Percentiles rank a stretch among this genome's conserved stretches.
Conservation (phyloP, 1,140 invertebrate species). For the Aphelenchoides avenae region DNA sequence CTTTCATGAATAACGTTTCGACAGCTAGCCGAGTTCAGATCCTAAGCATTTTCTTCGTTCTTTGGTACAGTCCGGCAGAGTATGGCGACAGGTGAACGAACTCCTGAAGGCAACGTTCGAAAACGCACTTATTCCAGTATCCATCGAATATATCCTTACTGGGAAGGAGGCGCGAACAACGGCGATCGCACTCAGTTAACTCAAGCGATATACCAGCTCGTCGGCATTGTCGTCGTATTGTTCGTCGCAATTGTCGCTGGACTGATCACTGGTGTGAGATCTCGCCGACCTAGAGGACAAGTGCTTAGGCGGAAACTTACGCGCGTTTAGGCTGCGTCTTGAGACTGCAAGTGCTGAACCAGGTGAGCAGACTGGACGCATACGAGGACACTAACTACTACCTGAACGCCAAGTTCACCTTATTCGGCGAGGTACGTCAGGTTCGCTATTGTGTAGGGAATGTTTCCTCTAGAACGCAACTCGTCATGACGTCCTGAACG, state of each 20-base stretch:
- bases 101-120: not conserved
- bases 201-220: slow-evolving; percentile 71
- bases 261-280: slow-evolving; percentile 72
- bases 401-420: slow-evolving; percentile 46
- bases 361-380: slow-evolving; percentile 43
- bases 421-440: slow-evolving; percentile 50
- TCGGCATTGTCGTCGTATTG: slow-evolving; percentile 71
- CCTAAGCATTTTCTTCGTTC: slow-evolving; percentile 51
- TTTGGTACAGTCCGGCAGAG: slow-evolving; percentile 47
- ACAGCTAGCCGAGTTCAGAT: slow-evolving; percentile 27
- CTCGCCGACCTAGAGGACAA: slow-evolving; percentile 5
- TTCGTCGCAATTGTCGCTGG: slow-evolving; percentile 72
- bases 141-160: slow-evolving; percentile 64
- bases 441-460: no score
- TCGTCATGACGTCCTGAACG: no score
- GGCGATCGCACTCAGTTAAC: slow-evolving; percentile 44
- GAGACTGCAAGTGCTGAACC: slow-evolving; percentile 45
- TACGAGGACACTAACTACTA: slow-evolving; percentile 58
- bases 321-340: slow-evolving; percentile 37
- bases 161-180: slow-evolving; percentile 59
- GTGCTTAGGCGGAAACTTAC: slow-evolving; percentile 1
- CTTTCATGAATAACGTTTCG: not conserved
- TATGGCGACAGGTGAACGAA: slow-evolving; percentile 52
- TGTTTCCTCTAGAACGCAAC: no score
- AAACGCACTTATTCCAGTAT: slow-evolving; percentile 56